Evolutionary conservation across 2,888 invertebrate genomes (phyloP), one percentile per base, ranked within the genome.

Genomic region (Philaethria dido): DNA sequence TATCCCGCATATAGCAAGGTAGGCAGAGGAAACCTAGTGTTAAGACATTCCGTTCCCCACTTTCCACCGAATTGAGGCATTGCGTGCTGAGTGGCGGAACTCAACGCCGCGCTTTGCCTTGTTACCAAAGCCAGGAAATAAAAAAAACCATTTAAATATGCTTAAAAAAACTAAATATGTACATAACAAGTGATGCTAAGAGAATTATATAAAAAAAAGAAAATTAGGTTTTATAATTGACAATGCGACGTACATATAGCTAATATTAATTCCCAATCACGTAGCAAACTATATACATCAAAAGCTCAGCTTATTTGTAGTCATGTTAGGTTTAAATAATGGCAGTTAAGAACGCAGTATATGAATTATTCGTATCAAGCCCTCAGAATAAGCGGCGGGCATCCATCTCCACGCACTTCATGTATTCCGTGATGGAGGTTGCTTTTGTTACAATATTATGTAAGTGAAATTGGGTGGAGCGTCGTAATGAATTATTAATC

Each of bases 381-480:
- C 72, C 60, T 69, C 69, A 71, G 69, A 78, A 85, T 84, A 85
- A 85, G 86, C 84, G 80, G 79, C 77, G 72, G 75, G 80, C 81
- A 84, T 83, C 81, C 78, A 77, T 84, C 80, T 83, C 83, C 78
- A 78, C 78, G 76, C 80, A 84, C 80, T 83, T 83, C 84, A 85
- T 86, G 85, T 84, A 84, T 84, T 79, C 74, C 66, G 73, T 79
- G 77, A 80, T 81, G 74, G 71, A 66, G 73, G 76, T 76, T 72
- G 73, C 78, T 78, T 81, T 71, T 72, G 71, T 69, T 72, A 54
- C 60, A 55, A 63, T 68, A 70, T 68, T 68, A 64, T 69, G 66
- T 70, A 57, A 65, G 64, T 65, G 64, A 65, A 61, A 65, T 69
- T 65, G 45, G 55, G 50, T 44, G 36, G 55, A 55, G 42, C 44